phyloP scores from a whole-genome alignment of 2,113 vertebrate species.

The Charadrius vociferus region DNA sequence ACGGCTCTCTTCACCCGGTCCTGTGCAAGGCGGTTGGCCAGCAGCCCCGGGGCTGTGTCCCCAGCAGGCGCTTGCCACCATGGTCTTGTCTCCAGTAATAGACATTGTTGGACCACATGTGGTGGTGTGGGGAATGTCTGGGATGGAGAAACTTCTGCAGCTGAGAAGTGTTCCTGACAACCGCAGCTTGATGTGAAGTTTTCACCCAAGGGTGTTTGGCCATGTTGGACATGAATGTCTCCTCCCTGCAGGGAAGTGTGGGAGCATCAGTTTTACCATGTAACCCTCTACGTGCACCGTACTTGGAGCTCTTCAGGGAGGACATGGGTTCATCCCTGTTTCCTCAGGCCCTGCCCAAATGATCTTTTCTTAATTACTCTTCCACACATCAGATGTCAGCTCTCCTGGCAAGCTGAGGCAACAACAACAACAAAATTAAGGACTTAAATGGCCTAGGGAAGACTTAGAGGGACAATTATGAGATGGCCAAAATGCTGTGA shows the following conservation, averaged over 20 bases:
- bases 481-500: background rate
- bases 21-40: background rate
- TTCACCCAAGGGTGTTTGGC: background rate
- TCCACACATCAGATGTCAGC: background rate
- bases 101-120: background rate
- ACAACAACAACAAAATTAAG: background rate
- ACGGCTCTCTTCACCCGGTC: background rate
- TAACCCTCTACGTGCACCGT: accelerated
- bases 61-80: background rate
- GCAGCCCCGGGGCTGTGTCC: background rate
- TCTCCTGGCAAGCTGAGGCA: background rate
- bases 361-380: background rate
- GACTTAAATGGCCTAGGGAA: background rate
- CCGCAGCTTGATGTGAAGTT: background rate
- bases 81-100: background rate
- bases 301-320: background rate
- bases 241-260: background rate
- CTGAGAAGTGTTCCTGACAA: background rate
- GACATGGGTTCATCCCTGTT: background rate
- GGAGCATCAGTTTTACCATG: background rate
- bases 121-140: background rate
- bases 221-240: accelerated
- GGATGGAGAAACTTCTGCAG: background rate
- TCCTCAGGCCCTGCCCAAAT: background rate
- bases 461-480: background rate